Base-by-base conservation (phyloP, 2,797 vertebrate genomes). In the Melanotaenia parkinsoni region DNA sequence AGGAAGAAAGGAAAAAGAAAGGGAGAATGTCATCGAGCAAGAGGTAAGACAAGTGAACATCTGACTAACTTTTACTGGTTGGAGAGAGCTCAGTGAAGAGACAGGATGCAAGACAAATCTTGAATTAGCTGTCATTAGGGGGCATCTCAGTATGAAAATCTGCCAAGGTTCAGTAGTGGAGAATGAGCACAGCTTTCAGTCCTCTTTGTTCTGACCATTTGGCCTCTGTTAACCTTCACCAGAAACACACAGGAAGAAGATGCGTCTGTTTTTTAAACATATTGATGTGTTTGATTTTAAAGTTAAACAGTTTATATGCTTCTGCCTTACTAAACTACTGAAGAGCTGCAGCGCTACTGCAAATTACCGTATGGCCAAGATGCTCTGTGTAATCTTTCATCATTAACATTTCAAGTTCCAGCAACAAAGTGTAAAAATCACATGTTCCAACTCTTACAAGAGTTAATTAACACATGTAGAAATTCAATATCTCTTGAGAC, bases 391-490 rank as follows among this genome's bases (percentile, higher is more conserved):
- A 10, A 22, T 51, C 2, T 51, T 45, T 45, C 20, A 45, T 18
- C 16, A 9, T 47, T n/a, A 47, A 47, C 20, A 18, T 47, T 43
- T n/a, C 20, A 20, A 20, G 45, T 47, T 47, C 45, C 8, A 20
- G 45, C 14, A n/a, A 47, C 18, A 47, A 47, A n/a, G 2, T 47
- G 6, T 47, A 7, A 53, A 53, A 56, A 28, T 0, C 13, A 16
- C 5, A 28, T 56, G 4, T 56, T 56, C 13, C 2, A 12, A 28
- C 14, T 14, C 26, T 16, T 5, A 56, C 18, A 20, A 20, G n/a
- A 8, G 18, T 47, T 47, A 26, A 35, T 47, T 47, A 35, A 59
- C 43, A 35, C 58, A 58, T 68, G 57, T 50, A 26, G 32, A 37
- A 59, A 37, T 59, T 35, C 38, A 60, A 26, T 18, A 38, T 64